phyloP scores from a whole-genome alignment of 2,888 invertebrate genomes.

The Acanthosepion lycidas region DNA sequence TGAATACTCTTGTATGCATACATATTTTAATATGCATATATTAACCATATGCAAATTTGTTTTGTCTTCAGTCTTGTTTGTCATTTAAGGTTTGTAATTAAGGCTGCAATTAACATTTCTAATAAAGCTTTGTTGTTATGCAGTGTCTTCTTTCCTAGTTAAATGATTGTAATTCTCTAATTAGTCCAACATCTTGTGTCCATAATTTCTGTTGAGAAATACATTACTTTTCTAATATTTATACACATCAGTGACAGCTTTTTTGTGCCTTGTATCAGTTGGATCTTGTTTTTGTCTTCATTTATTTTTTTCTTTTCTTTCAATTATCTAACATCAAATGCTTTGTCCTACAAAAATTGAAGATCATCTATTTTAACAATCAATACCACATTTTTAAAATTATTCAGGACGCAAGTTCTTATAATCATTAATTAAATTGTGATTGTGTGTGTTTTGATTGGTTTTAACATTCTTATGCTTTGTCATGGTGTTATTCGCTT shows the following conservation, averaged over 20 bases:
- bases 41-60: no score
- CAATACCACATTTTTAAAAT: background rate
- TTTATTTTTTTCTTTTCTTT: background rate
- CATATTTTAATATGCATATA: background rate
- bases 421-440: background rate
- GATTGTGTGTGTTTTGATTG: no score
- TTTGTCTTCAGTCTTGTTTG: background rate
- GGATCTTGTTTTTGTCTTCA: background rate
- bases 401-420: background rate
- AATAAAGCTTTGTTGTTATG: constrained; percentile 33
- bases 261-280: constrained; percentile 20
- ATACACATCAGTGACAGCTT: background rate
- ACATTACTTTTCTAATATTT: background rate
- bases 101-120: constrained; percentile 5
- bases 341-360: background rate
- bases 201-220: background rate
- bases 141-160: background rate
- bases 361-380: background rate
- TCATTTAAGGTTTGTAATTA: background rate
- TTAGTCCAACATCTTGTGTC: background rate
- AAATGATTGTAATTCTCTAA: background rate
- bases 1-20: background rate
- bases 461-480: no score
- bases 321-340: background rate
- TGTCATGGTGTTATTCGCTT: no score